A percentile compares a stretch with the other conserved stretches of the same genome.
These are phyloP conservation scores for Paedocypris sp. DNA, from an alignment of 2,113 vertebrate genomes.

Conservation along the genomic window DNA sequence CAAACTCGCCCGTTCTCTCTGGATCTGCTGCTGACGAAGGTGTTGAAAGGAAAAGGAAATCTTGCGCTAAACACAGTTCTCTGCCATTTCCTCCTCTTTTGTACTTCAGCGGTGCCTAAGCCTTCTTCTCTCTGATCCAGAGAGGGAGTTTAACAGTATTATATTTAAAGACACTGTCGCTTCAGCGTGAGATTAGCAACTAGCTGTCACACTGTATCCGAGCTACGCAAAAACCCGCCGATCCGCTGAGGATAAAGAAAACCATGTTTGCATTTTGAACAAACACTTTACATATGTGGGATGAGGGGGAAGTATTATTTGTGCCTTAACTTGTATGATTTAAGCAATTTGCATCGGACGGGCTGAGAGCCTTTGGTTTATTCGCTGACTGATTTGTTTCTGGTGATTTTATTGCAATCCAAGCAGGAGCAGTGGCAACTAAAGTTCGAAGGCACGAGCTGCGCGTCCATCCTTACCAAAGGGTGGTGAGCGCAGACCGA, in stretches of 20 bases:
- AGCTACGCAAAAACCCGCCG: conserved; percentile 54
- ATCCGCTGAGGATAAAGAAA: conserved; percentile 66
- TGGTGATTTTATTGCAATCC: conserved; percentile 80
- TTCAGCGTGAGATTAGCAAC: conserved; percentile 73
- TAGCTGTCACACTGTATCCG: conserved; percentile 69
- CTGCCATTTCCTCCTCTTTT: conserved; percentile 54
- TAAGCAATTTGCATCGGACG: conserved; percentile 62
- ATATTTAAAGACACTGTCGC: conserved; percentile 65
- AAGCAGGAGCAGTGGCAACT: conserved; percentile 92
- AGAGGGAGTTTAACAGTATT: conserved; percentile 54
- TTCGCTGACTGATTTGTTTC: conserved; percentile 74
- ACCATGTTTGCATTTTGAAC: conserved; percentile 63
- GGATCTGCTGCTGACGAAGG: conserved; percentile 74
- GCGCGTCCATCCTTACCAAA: conserved; percentile 95
- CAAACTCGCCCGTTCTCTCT: background rate
- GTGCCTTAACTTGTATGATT: conserved; percentile 80
- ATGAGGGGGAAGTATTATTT: conserved; percentile 54
- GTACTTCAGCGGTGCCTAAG: conserved; percentile 68
- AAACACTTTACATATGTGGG: conserved; percentile 56
- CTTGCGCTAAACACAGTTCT: conserved; percentile 51
- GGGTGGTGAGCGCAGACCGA: conserved; percentile 90
- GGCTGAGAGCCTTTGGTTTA: conserved; percentile 40
- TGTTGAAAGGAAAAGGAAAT: conserved; percentile 21
- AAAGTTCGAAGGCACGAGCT: conserved; percentile 90
- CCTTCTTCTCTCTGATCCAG: conserved; percentile 63